These are phyloP conservation scores for Acanthornis magna DNA, from an alignment of 2,797 vertebrate genomes.

Conservation along the genomic window DNA sequence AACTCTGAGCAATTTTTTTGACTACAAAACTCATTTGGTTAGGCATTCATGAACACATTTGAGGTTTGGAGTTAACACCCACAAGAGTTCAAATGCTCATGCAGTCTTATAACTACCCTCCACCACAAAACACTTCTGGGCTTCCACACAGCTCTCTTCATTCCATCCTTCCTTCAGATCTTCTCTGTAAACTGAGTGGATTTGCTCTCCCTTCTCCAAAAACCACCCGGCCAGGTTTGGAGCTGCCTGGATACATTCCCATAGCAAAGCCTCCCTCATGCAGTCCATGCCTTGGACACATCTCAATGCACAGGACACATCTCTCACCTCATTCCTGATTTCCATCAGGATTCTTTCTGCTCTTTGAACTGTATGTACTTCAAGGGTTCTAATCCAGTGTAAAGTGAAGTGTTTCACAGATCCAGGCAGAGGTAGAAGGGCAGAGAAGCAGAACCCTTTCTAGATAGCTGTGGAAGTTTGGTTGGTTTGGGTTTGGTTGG, in stretches of 20 bases:
- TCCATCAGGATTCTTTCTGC: background rate
- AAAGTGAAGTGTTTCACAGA: background rate
- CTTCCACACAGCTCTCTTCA: background rate
- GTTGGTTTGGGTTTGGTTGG: background rate
- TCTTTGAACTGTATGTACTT: background rate
- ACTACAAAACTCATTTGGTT: background rate
- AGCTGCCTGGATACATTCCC: background rate
- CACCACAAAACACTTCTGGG: background rate
- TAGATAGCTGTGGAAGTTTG: background rate
- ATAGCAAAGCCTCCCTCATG: background rate
- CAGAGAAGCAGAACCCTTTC: background rate
- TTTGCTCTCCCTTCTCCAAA: background rate
- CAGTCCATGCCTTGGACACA: too few relatives aligned
- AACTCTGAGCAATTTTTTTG: background rate
- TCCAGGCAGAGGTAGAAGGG: background rate
- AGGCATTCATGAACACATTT: background rate
- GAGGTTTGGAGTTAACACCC: background rate
- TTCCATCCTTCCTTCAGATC: background rate
- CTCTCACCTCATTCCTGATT: background rate
- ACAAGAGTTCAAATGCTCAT: background rate
- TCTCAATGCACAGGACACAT: background rate
- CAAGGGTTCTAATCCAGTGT: background rate
- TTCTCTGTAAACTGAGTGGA: background rate
- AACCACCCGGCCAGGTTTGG: background rate
- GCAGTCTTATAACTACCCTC: background rate